Conservation (phyloP, 2,113 vertebrate species). For the Megaceryle maxima region DNA sequence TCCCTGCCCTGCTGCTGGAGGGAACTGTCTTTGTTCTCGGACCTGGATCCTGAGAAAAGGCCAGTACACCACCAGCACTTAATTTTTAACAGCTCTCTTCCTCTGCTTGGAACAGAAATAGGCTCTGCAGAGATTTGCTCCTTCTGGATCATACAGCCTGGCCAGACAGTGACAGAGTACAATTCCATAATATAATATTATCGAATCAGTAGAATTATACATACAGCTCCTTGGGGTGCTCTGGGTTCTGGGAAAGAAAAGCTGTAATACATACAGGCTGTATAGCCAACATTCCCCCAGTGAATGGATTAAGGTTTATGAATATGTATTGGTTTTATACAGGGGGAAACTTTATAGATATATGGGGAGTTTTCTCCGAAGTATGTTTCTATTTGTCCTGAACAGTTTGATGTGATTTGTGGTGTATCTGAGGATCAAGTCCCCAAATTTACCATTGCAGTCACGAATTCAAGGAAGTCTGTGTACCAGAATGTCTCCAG, state of each 20-base stretch:
- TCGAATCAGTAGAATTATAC: not conserved
- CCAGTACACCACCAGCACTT: not conserved
- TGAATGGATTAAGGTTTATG: not conserved
- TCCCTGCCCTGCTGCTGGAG: not conserved
- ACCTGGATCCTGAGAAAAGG: not conserved
- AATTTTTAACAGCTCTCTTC: not conserved
- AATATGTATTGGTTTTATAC: not conserved
- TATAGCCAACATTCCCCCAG: not conserved
- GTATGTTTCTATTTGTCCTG: not conserved
- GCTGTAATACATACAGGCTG: not conserved
- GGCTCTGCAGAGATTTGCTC: not conserved
- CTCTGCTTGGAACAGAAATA: not conserved
- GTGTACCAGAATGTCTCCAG: not conserved
- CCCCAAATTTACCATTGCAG: not conserved
- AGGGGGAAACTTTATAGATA: not conserved
- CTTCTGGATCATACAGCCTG: not conserved
- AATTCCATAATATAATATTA: not conserved
- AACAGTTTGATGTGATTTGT: not conserved
- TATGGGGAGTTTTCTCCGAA: not conserved
- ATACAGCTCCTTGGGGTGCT: not conserved
- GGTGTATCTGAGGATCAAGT: not conserved
- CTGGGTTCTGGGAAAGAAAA: not conserved
- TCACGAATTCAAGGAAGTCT: not conserved
- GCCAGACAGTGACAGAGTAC: not conserved
- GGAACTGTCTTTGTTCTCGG: slow-evolving; percentile 5